phyloP scores from a whole-genome alignment of 2,797 vertebrate species.

The Ceryle rudis region DNA sequence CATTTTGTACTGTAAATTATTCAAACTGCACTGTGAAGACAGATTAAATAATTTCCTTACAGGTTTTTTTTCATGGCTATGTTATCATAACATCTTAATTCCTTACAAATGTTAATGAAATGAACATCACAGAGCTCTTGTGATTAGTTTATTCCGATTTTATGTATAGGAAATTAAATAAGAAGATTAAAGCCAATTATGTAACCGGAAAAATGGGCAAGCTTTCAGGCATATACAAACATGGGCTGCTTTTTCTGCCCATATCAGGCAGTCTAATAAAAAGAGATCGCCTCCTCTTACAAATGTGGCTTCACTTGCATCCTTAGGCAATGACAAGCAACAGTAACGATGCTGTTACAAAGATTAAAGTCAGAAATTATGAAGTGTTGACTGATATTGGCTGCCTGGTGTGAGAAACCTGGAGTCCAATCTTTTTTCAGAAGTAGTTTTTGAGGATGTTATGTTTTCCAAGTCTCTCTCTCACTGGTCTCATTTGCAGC shows the following conservation, averaged over 20 bases:
- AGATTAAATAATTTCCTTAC: conserved; percentile 8
- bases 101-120: conserved; percentile 24
- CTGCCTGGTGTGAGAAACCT: not conserved
- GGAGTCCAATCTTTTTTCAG: not conserved
- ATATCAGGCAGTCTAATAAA: not conserved
- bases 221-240: not conserved
- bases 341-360: not conserved
- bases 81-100: conserved; percentile 18
- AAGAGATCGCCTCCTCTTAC: not conserved
- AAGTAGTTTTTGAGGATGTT: not conserved
- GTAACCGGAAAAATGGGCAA: conserved; percentile 4
- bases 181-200: conserved; percentile 29
- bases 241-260: not conserved
- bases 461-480: not conserved
- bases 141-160: conserved; percentile 25
- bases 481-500: not conserved
- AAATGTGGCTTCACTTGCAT: not conserved
- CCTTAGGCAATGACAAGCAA: not conserved
- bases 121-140: conserved; percentile 13
- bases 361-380: conserved; percentile 14
- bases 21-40: not conserved
- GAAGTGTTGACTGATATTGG: not conserved
- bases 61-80: not conserved
- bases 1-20: not conserved
- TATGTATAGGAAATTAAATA: conserved; percentile 13